phyloP scores from a whole-genome alignment of 2,888 invertebrate species.

The Sesia apiformis region DNA sequence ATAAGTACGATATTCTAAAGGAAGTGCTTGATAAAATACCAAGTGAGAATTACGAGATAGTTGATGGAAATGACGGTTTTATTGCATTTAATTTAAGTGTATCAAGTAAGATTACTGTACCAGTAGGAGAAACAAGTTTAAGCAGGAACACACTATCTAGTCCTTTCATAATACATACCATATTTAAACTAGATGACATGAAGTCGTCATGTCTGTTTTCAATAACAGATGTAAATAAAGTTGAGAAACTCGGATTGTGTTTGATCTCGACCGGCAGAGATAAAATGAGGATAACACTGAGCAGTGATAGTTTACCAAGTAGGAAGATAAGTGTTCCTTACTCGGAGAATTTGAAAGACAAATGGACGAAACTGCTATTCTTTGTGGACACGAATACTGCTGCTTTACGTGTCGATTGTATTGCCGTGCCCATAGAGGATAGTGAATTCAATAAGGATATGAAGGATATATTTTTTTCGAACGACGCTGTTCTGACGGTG shows the following conservation, averaged over 20 bases:
- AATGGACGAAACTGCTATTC: conserved; percentile 21
- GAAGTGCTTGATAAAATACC: background rate
- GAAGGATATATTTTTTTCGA: conserved; percentile 8
- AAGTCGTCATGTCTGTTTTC: conserved; percentile 34
- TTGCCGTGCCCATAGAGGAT: conserved; percentile 3
- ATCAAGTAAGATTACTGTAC: conserved; percentile 5
- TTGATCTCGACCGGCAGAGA: conserved; percentile 12
- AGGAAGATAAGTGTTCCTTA: background rate
- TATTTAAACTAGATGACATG: conserved; percentile 23
- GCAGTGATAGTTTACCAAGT: conserved; percentile 4
- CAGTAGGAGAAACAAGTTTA: conserved; percentile 12
- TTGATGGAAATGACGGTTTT: conserved; percentile 10
- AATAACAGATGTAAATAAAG: conserved; percentile 18
- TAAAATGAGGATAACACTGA: conserved; percentile 14
- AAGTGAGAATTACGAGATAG: conserved; percentile 4
- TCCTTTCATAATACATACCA: conserved; percentile 35
- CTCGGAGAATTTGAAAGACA: background rate
- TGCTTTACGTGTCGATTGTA: conserved; percentile 15
- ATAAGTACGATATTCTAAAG: background rate
- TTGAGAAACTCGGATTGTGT: conserved; percentile 23
- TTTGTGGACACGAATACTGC: conserved; percentile 15
- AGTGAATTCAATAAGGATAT: background rate
- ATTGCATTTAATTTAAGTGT: conserved; percentile 13
- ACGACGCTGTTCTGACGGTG: conserved; percentile 5
- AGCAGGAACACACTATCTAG: conserved; percentile 14